Evolutionary conservation across 2,797 vertebrate species (phyloP), one percentile per base, ranked within the genome.

Genomic region (Hypotaenidia philippensis): DNA sequence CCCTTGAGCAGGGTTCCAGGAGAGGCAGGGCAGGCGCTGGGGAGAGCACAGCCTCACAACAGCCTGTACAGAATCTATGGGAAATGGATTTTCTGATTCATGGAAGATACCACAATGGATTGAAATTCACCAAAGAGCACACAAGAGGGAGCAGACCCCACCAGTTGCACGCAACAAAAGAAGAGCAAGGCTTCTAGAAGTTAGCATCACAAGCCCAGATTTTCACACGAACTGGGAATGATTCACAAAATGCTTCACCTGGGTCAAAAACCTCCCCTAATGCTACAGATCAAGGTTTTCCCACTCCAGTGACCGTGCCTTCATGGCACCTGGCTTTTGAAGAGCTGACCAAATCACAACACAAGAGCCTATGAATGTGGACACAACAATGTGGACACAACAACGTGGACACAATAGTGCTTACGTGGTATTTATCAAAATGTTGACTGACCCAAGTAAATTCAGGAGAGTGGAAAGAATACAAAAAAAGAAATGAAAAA

Each of bases 391-490:
- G 41, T 41, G 41, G 41, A 41, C 41, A 41, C 41, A 41, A 40
- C 40, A 65, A 63, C 53, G 32, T 57, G 90, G 44, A 87, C 40
- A 87, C 61, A 87, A 32, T 21, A 63, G 15, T 55, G 55, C n/a
- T 91, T 41, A 66, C 66, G 47, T 20, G 13, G 19, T 41, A 70
- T 90, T 86, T 93, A 84, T 82, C 52, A 80, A 65, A 94, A 47
- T n/a, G 75, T 31, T 88, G 82, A 57, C 77, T 60, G 93, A 93
- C 80, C 66, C 36, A 50, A 71, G 83, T 50, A 82, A 71, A 96
- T 82, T 89, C 92, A 89, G 32, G 66, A 63, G 55, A 88, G 26
- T 75, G 38, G 95, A 94, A 79, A 95, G 56, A n/a, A 65, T 63
- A 44, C 53, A 49, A 88, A 88, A 78, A 81, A 69, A 84, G 63